Evolutionary conservation across 2,888 invertebrate genomes (phyloP).

Genomic region (Chrysolina haemoptera): DNA sequence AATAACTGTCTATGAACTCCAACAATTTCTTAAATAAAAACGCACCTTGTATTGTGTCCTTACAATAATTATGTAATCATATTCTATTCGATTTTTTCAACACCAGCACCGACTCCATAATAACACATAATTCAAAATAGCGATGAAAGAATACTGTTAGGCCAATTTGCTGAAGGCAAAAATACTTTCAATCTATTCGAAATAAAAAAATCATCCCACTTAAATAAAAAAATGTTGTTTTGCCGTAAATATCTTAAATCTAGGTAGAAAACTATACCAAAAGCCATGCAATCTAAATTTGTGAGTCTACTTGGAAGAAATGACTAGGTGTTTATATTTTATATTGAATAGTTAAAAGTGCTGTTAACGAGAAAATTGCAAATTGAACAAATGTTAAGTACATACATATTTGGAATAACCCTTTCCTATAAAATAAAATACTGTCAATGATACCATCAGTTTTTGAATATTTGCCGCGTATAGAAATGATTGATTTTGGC

Average conservation of each 20-base stretch:
- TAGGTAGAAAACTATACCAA: constrained; percentile 50
- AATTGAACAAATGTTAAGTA: constrained; percentile 3
- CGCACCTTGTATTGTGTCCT: too few species aligned
- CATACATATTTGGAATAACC: neutral
- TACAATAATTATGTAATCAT: too few species aligned
- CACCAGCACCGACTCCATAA: neutral
- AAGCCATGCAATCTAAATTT: constrained; percentile 59
- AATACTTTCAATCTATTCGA: neutral
- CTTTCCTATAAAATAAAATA: neutral
- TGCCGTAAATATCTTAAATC: constrained; percentile 63
- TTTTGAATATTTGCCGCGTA: neutral
- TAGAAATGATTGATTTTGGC: too few species aligned
- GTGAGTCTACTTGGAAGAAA: neutral
- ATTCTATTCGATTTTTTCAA: too few species aligned
- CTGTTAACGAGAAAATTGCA: neutral
- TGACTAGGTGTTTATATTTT: neutral
- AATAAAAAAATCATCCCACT: constrained; percentile 22
- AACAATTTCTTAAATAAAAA: too few species aligned
- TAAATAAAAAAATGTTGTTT: constrained; percentile 65
- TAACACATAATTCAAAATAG: constrained; percentile 37
- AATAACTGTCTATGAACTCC: too few species aligned
- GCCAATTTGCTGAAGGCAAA: constrained; percentile 28
- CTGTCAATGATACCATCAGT: neutral
- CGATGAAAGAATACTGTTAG: constrained; percentile 32
- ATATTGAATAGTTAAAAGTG: neutral